A percentile compares a stretch with the other conserved stretches of the same genome.
phyloP scores from a whole-genome alignment of 1,140 invertebrate species.

The Elysia chlorotica region DNA sequence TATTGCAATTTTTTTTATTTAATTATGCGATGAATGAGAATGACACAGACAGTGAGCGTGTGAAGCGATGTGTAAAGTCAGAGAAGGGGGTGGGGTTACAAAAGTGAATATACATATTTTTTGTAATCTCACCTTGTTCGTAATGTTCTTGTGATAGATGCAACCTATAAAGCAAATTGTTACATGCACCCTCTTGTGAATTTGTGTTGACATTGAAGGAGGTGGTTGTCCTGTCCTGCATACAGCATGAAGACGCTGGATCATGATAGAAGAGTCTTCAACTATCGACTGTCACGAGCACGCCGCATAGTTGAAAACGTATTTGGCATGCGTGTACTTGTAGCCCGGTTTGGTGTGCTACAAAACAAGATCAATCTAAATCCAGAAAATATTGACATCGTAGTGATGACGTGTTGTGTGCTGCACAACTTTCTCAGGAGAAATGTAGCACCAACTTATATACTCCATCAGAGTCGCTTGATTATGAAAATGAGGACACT shows the following conservation, averaged over 20 bases:
- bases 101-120: too few relatives aligned
- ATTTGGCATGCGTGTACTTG: slow-evolving; percentile 32
- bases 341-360: slow-evolving; percentile 23
- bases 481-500: neutral
- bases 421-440: neutral
- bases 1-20: too few relatives aligned
- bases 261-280: slow-evolving; percentile 56
- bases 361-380: neutral
- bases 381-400: neutral
- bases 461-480: neutral
- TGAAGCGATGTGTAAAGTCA: too few relatives aligned
- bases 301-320: slow-evolving; percentile 36
- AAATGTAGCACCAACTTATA: neutral
- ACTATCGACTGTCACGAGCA: slow-evolving; percentile 60
- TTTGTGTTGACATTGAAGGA: too few relatives aligned
- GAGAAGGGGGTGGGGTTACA: too few relatives aligned
- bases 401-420: neutral
- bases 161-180: too few relatives aligned
- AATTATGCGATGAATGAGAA: too few relatives aligned
- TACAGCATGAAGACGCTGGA: neutral
- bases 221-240: too few relatives aligned
- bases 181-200: too few relatives aligned
- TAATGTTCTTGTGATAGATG: too few relatives aligned
- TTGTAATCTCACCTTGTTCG: too few relatives aligned
- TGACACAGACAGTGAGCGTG: too few relatives aligned